phyloP scores from a whole-genome alignment of 2,888 invertebrate genomes.

The Mesodorylaimus sp. region DNA sequence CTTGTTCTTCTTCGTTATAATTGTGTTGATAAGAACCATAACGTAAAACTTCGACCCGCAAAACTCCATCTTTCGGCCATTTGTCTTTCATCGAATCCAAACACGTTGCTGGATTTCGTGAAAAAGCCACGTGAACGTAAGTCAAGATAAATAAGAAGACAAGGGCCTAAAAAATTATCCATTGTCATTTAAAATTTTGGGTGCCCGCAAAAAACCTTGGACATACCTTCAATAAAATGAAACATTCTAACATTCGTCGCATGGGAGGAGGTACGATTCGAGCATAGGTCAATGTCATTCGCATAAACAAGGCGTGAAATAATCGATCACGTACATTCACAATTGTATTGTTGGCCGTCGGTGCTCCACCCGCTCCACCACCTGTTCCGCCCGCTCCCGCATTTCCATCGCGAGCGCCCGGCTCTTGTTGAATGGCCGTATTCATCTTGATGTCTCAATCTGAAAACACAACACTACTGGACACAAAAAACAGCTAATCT shows the following conservation, averaged over 20 bases:
- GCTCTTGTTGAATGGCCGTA: too few relatives aligned
- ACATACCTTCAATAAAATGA: conserved; percentile 53
- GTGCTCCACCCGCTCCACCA: too few relatives aligned
- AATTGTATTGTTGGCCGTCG: too few relatives aligned
- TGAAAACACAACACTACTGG: too few relatives aligned
- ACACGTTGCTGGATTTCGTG: conserved; percentile 76
- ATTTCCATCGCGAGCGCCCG: too few relatives aligned
- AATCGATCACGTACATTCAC: conserved; percentile 66
- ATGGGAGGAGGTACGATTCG: conserved; percentile 62
- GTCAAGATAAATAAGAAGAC: conserved; percentile 69
- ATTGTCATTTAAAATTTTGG: conserved; percentile 1
- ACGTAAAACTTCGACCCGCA: conserved; percentile 61
- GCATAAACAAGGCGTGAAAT: conserved; percentile 82
- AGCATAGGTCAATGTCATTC: conserved; percentile 75
- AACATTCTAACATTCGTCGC: conserved; percentile 61
- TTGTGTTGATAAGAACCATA: too few relatives aligned
- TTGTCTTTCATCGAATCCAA: conserved; percentile 46
- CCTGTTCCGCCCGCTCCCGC: too few relatives aligned
- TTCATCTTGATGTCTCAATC: too few relatives aligned
- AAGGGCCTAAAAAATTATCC: conserved; percentile 43
- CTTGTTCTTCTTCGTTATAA: too few relatives aligned
- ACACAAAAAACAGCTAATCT: too few relatives aligned
- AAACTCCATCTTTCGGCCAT: conserved; percentile 89
- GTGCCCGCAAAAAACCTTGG: too few relatives aligned
- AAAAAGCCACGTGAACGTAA: conserved; percentile 85